Base-by-base conservation (phyloP, 2,888 invertebrate genomes). In the Asteroscopus sphinx region DNA sequence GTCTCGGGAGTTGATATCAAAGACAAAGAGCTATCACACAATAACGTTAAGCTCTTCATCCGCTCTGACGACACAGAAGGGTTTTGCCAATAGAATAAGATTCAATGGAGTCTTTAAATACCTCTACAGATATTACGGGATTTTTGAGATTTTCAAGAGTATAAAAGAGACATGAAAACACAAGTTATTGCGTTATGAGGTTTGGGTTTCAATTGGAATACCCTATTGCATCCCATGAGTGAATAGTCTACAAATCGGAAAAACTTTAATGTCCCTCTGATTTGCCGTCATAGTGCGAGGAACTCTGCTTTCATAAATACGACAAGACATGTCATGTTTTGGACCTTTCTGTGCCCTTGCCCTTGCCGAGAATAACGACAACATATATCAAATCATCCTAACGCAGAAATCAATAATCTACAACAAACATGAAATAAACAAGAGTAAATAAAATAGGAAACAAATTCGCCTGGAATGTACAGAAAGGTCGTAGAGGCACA, bases 11-110 rank as follows among this genome's bases (percentile, higher is more conserved):
- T 59, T 58, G 15, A 52, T 40, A 36, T 39, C 30, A 48, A 73
- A 69, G 66, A 66, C 60, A 71, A 72, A 66, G 28, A 41, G 32
- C 66, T 37, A 49, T 51, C 41, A 58, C 49, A 61, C 62, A 68
- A 68, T 51, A 56, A 47, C 47, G 54, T 33, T 37, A 63, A 55
- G 69, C 57, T 58, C 52, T 73, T 51, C 47, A 69, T 68, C 63
- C 63, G n/a, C 25, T 25, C 45, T 57, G 41, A 45, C 54, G 57
- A 45, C 57, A 52, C 52, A 55, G 40, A 41, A 52, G 53, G 39
- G 46, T 51, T 56, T 49, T 40, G 49, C 39, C 39, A 42, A 47
- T 52, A 12, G 26, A 46, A 52, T 32, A 55, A 51, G 48, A 52
- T 39, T 35, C 46, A 30, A 13, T 25, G 17, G 45, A 69, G 66